phyloP scores from a whole-genome alignment of 2,113 vertebrate genomes.

The Sitta europaea region DNA sequence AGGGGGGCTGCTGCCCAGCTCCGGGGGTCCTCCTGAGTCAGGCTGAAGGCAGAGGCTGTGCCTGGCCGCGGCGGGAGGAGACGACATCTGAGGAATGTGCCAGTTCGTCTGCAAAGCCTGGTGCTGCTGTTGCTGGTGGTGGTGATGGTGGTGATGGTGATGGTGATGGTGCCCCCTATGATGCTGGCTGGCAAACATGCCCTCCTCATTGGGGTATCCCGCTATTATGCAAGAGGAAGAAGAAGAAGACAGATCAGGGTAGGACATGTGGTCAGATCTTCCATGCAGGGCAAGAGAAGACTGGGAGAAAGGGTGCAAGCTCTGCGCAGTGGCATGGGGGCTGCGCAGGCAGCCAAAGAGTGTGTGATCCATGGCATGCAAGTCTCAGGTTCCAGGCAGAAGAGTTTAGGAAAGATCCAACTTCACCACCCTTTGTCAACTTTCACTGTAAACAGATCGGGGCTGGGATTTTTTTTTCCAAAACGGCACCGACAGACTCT shows the following conservation, averaged over 20 bases:
- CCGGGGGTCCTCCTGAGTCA: constrained; percentile 81
- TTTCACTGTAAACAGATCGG: constrained; percentile 67
- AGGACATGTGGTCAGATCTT: constrained; percentile 95
- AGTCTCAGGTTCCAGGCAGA: constrained; percentile 72
- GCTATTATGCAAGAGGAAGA: constrained; percentile 89
- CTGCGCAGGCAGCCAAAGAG: constrained; percentile 97
- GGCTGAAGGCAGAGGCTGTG: constrained; percentile 89
- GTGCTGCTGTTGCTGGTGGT: constrained; percentile 84
- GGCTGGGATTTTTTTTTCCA: constrained; percentile 29
- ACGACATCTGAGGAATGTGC: constrained; percentile 89
- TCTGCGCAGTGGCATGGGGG: constrained; percentile 89
- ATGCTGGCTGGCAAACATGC: constrained; percentile 89
- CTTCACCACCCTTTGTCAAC: constrained; percentile 70
- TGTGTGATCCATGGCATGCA: constrained; percentile 93
- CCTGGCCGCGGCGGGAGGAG: constrained; percentile 73
- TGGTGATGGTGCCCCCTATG: constrained; percentile 80
- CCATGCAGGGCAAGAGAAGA: constrained; percentile 90
- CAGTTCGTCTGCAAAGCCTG: constrained; percentile 86
- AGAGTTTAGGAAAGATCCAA: constrained; percentile 67
- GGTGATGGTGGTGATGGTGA: constrained; percentile 80
- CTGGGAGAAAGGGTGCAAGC: constrained; percentile 92
- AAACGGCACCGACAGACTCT: constrained; percentile 59
- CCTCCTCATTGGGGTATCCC: constrained; percentile 89
- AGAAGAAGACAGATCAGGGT: constrained; percentile 87
- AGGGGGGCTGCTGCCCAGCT: constrained; percentile 85